Conservation (phyloP, 2,888 invertebrate species). For the Coenonympha arcania region DNA sequence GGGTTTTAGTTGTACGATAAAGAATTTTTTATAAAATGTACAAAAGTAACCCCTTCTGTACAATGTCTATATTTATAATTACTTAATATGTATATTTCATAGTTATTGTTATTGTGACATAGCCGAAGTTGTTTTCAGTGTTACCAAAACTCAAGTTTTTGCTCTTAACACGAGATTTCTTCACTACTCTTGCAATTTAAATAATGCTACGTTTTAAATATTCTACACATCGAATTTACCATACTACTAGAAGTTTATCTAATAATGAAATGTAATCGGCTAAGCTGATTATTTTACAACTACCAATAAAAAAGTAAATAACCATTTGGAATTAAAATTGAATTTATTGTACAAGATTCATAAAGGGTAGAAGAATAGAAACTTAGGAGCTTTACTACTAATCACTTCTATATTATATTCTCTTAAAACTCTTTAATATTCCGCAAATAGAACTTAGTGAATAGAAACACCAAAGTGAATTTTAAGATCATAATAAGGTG, state of each 20-base stretch:
- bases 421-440: slow-evolving; percentile 17
- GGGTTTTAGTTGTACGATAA: neutral
- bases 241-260: slow-evolving; percentile 16
- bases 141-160: slow-evolving; percentile 4
- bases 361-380: slow-evolving; percentile 21
- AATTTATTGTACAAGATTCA: slow-evolving; percentile 23
- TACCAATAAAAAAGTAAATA: slow-evolving; percentile 6
- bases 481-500: slow-evolving; percentile 28
- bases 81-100: neutral
- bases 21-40: neutral
- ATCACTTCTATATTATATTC: slow-evolving; percentile 20
- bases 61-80: neutral
- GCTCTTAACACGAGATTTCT: slow-evolving; percentile 14
- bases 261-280: slow-evolving; percentile 6
- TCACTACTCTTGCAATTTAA: slow-evolving; percentile 9
- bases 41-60: slow-evolving; percentile 3
- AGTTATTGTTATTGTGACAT: neutral
- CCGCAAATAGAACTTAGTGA: slow-evolving; percentile 22
- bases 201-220: slow-evolving; percentile 14
- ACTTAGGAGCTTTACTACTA: slow-evolving; percentile 27
- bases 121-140: slow-evolving; percentile 5
- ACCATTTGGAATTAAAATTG: slow-evolving; percentile 11
- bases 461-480: slow-evolving; percentile 25
- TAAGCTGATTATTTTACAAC: slow-evolving; percentile 12
- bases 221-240: slow-evolving; percentile 27